These are phyloP conservation scores for Myanophis thanlyinensis DNA, from an alignment of 2,113 vertebrate genomes.

Conservation along the genomic window DNA sequence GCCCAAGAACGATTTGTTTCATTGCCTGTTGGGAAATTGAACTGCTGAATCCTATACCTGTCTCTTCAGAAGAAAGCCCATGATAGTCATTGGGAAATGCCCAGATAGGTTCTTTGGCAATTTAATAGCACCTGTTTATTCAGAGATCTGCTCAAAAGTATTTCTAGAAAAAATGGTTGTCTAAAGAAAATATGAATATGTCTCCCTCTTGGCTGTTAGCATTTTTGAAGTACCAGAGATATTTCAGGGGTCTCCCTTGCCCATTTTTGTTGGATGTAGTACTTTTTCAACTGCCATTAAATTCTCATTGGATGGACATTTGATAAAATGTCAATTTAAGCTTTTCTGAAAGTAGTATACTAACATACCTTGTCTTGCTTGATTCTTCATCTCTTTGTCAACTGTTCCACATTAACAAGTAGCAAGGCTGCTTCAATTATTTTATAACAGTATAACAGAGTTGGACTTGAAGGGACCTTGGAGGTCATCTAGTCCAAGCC, in stretches of 20 bases:
- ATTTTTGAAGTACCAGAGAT: neutral
- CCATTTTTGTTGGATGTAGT: neutral
- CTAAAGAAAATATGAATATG: too few species aligned
- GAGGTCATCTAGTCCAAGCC: neutral
- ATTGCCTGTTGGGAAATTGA: neutral
- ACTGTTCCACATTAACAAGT: neutral
- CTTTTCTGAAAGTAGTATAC: neutral
- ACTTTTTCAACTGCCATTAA: neutral
- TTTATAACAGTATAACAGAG: neutral
- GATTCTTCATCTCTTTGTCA: neutral
- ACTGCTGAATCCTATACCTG: neutral
- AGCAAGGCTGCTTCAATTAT: neutral
- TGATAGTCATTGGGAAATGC: neutral
- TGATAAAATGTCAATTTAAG: neutral
- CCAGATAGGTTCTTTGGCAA: neutral
- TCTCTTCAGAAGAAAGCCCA: neutral
- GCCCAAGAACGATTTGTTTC: neutral
- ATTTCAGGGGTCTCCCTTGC: neutral
- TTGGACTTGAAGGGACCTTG: neutral
- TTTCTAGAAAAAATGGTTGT: constrained; percentile 27
- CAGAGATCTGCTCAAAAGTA: neutral
- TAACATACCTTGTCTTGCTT: neutral
- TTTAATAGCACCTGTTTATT: neutral
- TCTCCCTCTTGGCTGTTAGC: neutral
- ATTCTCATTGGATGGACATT: neutral